Conservation (phyloP, 1,140 invertebrate species). For the Listronotus bonariensis region DNA sequence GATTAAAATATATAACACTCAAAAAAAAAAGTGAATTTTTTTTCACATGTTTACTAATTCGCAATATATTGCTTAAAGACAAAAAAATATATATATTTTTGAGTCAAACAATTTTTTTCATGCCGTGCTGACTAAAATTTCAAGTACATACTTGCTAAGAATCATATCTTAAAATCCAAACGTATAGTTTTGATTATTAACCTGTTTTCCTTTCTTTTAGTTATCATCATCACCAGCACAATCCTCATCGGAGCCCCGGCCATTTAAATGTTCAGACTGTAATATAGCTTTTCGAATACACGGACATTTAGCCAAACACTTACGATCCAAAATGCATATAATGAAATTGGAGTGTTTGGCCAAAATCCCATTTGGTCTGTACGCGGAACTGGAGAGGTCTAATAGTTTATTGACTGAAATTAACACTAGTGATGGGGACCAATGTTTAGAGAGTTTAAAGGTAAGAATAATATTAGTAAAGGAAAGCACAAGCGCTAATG, state of each 20-base stretch:
- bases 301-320: conserved; percentile 94
- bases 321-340: conserved; percentile 96
- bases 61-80: too few relatives aligned
- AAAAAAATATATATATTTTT: too few relatives aligned
- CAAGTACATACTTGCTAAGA: too few relatives aligned
- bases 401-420: conserved; percentile 91
- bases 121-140: too few relatives aligned
- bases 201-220: conserved; percentile 39
- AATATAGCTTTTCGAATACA: conserved; percentile 95
- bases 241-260: conserved; percentile 81
- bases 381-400: conserved; percentile 90
- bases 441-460: conserved; percentile 84
- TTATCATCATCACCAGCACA: conserved; percentile 53
- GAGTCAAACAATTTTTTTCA: too few relatives aligned
- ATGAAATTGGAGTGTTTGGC: conserved; percentile 91
- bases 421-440: conserved; percentile 92
- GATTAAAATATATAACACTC: too few relatives aligned
- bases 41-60: too few relatives aligned
- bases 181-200: too few relatives aligned
- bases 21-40: too few relatives aligned
- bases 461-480: conserved; percentile 53
- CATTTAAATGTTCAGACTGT: conserved; percentile 94
- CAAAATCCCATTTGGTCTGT: conserved; percentile 94
- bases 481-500: background rate
- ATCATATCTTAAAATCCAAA: too few relatives aligned